Conservation (phyloP, 2,113 vertebrate species). For the Coreoperca whiteheadi region DNA sequence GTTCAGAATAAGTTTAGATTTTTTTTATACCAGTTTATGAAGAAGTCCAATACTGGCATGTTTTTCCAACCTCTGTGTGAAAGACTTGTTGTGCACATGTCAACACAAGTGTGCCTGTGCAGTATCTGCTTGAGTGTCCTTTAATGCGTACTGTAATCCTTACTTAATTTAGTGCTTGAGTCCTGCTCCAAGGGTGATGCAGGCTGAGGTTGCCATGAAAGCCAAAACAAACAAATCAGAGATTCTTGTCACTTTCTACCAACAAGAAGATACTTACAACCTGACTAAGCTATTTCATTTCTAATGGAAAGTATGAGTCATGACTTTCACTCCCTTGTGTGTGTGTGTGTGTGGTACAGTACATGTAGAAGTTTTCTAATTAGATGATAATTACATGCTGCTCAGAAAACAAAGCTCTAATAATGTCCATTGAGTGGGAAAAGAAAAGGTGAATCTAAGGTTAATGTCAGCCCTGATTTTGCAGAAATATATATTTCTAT, state of each 20-base stretch:
- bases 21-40: no score
- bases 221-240: constrained; percentile 51
- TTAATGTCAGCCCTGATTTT: constrained; percentile 8
- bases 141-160: constrained; percentile 22
- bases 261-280: neutral
- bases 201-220: constrained; percentile 49
- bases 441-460: neutral
- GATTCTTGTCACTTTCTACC: constrained; percentile 15
- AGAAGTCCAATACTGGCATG: no score
- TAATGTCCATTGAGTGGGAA: constrained; percentile 54
- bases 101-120: constrained; percentile 12
- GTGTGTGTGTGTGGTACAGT: constrained; percentile 9
- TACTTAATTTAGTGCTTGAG: constrained; percentile 22
- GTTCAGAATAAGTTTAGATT: no score
- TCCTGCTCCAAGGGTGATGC: constrained; percentile 17
- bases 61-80: neutral
- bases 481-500: neutral
- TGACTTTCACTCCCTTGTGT: constrained; percentile 1
- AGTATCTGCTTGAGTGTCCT: constrained; percentile 20
- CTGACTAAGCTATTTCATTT: constrained; percentile 2
- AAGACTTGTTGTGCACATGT: constrained; percentile 7
- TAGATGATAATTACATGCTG: constrained; percentile 48
- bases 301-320: neutral
- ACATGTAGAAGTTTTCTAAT: constrained; percentile 12
- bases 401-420: constrained; percentile 47